These are phyloP conservation scores for Carettochelys insculpta DNA, from an alignment of 2,113 vertebrate species.

Conservation along the genomic window DNA sequence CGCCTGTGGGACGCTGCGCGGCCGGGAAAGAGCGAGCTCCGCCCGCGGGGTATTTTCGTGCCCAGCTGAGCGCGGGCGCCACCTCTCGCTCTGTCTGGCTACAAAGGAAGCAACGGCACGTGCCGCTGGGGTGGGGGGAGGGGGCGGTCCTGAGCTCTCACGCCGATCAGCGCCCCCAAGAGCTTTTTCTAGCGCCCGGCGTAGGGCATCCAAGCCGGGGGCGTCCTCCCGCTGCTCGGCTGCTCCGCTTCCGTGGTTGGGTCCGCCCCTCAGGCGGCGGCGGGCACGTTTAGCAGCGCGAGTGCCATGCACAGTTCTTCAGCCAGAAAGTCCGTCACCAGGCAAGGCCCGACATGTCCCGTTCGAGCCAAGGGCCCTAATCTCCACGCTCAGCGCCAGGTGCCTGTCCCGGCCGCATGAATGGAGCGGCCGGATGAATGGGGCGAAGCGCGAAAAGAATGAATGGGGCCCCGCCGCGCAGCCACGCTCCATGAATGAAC, in stretches of 20 bases:
- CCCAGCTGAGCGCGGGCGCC: not conserved
- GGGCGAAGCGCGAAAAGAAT: not conserved
- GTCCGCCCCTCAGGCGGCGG: not conserved
- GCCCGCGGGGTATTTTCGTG: not conserved
- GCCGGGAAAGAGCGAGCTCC: not conserved
- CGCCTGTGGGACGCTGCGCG: not conserved
- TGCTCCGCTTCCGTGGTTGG: slow-evolving; percentile 9
- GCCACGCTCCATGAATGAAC: not conserved
- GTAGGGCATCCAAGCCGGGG: not conserved
- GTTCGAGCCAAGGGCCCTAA: too few relatives aligned
- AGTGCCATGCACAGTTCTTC: too few relatives aligned
- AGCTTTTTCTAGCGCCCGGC: slow-evolving; percentile 49
- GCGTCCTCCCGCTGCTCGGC: not conserved
- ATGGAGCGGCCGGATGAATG: not conserved
- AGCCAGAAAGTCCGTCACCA: too few relatives aligned
- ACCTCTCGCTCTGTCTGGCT: not conserved
- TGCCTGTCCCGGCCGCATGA: not conserved
- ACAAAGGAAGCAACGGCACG: not conserved
- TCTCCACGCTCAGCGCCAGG: too few relatives aligned
- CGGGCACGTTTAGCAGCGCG: not conserved
- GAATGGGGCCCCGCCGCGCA: too few relatives aligned
- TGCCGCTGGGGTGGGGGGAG: too few relatives aligned
- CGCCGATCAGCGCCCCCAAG: not conserved
- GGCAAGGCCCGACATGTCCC: too few relatives aligned
- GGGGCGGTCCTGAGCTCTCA: too few relatives aligned